A percentile compares a stretch with the other conserved stretches of the same genome.
phyloP scores from a whole-genome alignment of 2,888 invertebrate species.

The Limnephilus marmoratus region DNA sequence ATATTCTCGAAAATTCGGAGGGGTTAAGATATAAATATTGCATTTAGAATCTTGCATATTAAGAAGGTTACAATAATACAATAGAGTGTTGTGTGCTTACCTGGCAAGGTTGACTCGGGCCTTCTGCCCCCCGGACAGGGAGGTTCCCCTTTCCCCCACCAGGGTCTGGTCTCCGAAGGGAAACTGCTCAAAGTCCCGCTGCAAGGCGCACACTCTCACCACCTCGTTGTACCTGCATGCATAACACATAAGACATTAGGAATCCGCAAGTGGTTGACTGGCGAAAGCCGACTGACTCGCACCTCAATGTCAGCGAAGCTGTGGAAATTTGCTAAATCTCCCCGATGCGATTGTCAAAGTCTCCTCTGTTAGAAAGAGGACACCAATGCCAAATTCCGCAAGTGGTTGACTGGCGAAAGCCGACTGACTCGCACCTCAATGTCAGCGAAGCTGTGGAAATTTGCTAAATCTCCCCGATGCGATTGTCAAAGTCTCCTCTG shows the following conservation, averaged over 20 bases:
- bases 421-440: too few relatives aligned
- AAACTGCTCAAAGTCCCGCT: conserved; percentile 78
- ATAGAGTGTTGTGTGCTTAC: conserved; percentile 43
- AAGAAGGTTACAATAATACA: neutral
- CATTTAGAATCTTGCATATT: too few relatives aligned
- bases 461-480: too few relatives aligned
- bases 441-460: too few relatives aligned
- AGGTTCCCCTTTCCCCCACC: conserved; percentile 84
- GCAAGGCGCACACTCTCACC: conserved; percentile 76
- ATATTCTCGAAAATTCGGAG: too few relatives aligned
- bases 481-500: too few relatives aligned
- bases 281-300: too few relatives aligned
- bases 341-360: too few relatives aligned
- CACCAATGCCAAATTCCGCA: conserved; percentile 68
- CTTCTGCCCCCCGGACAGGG: conserved; percentile 85
- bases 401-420: conserved; percentile 3
- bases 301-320: too few relatives aligned
- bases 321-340: too few relatives aligned
- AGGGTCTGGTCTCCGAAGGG: conserved; percentile 83
- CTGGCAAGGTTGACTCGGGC: conserved; percentile 83
- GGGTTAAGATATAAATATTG: too few relatives aligned
- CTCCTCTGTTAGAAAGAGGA: too few relatives aligned
- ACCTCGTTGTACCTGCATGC: conserved; percentile 68
- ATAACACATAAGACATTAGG: neutral
- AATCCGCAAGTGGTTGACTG: conserved; percentile 67